Conservation (phyloP, 2,797 vertebrate species). For the Urosaurus nigricauda region DNA sequence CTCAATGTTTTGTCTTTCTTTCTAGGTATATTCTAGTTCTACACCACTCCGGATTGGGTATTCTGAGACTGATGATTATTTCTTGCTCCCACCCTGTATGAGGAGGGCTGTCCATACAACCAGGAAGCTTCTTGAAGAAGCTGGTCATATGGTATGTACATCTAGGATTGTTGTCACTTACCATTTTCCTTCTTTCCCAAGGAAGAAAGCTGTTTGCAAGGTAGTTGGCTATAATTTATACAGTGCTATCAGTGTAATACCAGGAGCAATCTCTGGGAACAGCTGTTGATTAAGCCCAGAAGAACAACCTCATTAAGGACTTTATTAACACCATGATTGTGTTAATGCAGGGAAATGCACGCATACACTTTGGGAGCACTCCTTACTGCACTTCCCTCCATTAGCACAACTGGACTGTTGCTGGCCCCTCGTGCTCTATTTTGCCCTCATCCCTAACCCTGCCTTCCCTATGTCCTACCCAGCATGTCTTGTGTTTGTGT, state of each 20-base stretch:
- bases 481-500: too few species aligned
- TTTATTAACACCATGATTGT: too few species aligned
- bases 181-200: rapidly evolving
- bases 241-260: neutral
- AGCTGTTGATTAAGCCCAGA: neutral
- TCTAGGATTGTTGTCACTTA: neutral
- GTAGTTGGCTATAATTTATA: neutral
- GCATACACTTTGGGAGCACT: too few species aligned
- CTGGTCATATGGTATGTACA: slow-evolving; percentile 65
- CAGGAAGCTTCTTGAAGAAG: slow-evolving; percentile 58
- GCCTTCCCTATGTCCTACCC: too few species aligned
- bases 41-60: slow-evolving; percentile 62
- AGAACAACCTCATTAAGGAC: neutral
- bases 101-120: slow-evolving; percentile 53
- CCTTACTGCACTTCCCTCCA: too few species aligned
- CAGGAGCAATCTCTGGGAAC: neutral
- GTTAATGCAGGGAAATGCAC: too few species aligned
- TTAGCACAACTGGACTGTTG: too few species aligned
- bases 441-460: too few species aligned
- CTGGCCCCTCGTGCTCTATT: too few species aligned
- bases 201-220: neutral
- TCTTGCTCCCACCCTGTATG: slow-evolving; percentile 65
- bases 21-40: slow-evolving; percentile 61
- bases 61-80: slow-evolving; percentile 61
- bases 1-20: too few species aligned